Percentiles rank a stretch among this genome's conserved stretches.
Conservation (phyloP, 1,140 invertebrate genomes). For the Acromyrmex charruanus region DNA sequence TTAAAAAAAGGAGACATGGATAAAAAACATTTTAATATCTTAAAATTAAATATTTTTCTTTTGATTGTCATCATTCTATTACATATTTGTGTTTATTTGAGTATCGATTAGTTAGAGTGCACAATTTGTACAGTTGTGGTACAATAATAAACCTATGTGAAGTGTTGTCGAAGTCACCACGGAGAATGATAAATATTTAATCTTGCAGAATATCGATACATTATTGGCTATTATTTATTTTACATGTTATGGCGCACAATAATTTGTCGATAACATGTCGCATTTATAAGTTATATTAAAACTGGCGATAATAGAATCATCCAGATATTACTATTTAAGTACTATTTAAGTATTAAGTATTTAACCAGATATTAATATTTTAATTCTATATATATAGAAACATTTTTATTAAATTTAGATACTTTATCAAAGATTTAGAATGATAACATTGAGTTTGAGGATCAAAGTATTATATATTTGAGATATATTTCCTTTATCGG, state of each 20-base stretch:
- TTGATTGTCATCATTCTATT: not conserved
- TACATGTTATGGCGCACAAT: too few species aligned
- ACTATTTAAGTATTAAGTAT: not conserved
- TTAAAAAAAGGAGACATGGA: too few species aligned
- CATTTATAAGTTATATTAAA: not conserved
- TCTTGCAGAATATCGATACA: conserved; percentile 1
- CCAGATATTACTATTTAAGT: not conserved
- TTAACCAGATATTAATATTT: not conserved
- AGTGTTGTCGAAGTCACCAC: not conserved
- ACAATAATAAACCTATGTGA: not conserved
- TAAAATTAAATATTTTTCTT: too few species aligned
- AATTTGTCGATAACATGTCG: not conserved
- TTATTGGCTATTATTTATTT: not conserved
- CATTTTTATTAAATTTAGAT: not conserved
- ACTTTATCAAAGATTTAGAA: not conserved
- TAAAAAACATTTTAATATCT: too few species aligned
- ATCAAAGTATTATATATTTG: not conserved
- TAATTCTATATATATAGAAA: too few species aligned
- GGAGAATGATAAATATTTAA: not conserved
- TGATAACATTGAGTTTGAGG: not conserved
- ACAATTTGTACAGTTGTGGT: not conserved
- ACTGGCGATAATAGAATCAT: not conserved
- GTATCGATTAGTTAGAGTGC: not conserved
- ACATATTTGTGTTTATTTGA: not conserved
- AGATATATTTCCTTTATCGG: not conserved